These are phyloP conservation scores for Zaprionus inermis DNA, from an alignment of 1,140 invertebrate species.

Conservation along the genomic window DNA sequence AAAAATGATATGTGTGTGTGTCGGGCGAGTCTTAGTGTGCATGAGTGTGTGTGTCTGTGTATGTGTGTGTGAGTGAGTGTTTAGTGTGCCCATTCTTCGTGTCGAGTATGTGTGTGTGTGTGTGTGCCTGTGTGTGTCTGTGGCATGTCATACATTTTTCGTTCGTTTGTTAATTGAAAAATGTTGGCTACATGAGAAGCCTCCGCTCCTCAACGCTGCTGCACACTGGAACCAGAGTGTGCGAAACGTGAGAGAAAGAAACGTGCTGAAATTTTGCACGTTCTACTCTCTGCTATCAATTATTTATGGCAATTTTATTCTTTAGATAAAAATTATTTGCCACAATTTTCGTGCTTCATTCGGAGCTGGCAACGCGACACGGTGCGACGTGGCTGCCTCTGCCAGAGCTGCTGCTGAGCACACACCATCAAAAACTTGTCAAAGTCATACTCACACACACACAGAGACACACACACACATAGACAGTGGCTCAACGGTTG, in stretches of 20 bases:
- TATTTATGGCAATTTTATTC: slow-evolving; percentile 2
- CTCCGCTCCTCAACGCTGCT: slow-evolving; percentile 13
- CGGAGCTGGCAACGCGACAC: slow-evolving; percentile 13
- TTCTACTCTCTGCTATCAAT: not conserved
- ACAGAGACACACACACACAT: slow-evolving; percentile 24
- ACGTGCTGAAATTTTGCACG: not conserved
- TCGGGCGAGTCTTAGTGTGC: slow-evolving; percentile 14
- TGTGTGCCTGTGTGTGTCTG: slow-evolving; percentile 61
- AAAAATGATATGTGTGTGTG: slow-evolving; percentile 64
- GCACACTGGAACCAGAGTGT: slow-evolving; percentile 20
- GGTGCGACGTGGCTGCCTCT: slow-evolving; percentile 1
- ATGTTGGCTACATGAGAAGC: slow-evolving; percentile 72
- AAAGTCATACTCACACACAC: slow-evolving; percentile 59
- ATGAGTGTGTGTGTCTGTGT: slow-evolving; percentile 22
- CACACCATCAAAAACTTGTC: slow-evolving; percentile 76
- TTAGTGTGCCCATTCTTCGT: slow-evolving; percentile 62
- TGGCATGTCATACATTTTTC: slow-evolving; percentile 79
- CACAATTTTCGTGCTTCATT: not conserved
- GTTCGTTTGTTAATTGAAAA: slow-evolving; percentile 82
- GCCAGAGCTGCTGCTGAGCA: slow-evolving; percentile 30
- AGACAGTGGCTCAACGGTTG: slow-evolving; percentile 37
- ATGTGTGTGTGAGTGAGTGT: slow-evolving; percentile 24
- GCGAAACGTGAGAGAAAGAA: not conserved
- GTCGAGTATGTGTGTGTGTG: slow-evolving; percentile 39
- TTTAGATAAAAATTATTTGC: slow-evolving; percentile 1